phyloP scores from a whole-genome alignment of 2,888 invertebrate genomes.

The Metopia argyrocephala region DNA sequence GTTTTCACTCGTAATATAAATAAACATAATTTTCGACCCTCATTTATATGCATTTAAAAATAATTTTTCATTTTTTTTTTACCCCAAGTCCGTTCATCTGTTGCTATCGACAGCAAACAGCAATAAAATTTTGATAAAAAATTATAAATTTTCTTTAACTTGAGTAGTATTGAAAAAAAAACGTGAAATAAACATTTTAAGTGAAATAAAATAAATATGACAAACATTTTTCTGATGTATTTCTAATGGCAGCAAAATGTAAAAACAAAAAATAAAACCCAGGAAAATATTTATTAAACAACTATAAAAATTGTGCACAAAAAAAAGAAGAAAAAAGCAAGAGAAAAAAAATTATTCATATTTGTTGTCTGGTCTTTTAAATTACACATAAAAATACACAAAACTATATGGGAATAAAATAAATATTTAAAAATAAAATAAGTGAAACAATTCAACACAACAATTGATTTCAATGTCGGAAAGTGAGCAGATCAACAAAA shows the following conservation, averaged over 20 bases:
- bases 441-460: not conserved
- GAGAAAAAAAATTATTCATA: not conserved
- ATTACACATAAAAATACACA: not conserved
- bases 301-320: slow-evolving; percentile 57
- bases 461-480: slow-evolving; percentile 48
- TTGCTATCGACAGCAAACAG: slow-evolving; percentile 59
- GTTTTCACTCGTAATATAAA: no score
- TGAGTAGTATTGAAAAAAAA: not conserved
- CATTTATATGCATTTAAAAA: slow-evolving; percentile 20
- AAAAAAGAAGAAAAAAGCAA: slow-evolving; percentile 2
- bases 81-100: not conserved
- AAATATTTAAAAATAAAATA: slow-evolving; percentile 2
- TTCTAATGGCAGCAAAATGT: slow-evolving; percentile 31
- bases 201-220: slow-evolving; percentile 44
- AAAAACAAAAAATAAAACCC: slow-evolving; percentile 20
- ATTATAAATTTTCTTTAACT: slow-evolving; percentile 19
- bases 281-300: slow-evolving; percentile 60
- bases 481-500: slow-evolving; percentile 23
- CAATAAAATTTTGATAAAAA: slow-evolving; percentile 56
- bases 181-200: slow-evolving; percentile 5
- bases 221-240: slow-evolving; percentile 49
- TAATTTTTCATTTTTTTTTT: slow-evolving; percentile 2
- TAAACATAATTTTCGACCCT: not conserved
- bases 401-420: not conserved
- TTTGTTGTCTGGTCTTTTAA: slow-evolving; percentile 16